Evolutionary conservation across 2,888 invertebrate species (phyloP).

Genomic region (Cybosia mesomella): DNA sequence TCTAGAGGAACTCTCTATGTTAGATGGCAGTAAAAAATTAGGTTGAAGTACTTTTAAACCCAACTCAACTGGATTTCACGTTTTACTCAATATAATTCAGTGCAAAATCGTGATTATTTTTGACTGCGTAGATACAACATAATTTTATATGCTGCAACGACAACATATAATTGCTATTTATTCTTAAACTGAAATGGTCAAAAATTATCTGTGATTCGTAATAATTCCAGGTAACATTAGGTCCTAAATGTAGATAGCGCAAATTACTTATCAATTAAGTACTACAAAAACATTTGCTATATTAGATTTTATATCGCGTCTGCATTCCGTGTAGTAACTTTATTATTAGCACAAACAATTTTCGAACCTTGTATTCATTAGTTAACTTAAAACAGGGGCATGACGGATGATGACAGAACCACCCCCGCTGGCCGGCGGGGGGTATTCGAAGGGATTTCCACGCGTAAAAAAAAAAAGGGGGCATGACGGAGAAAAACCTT

Average conservation of each 20-base stretch:
- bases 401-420: no score
- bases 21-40: no score
- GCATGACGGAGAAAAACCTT: not conserved
- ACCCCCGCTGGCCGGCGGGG: no score
- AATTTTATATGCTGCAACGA: not conserved
- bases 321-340: not conserved
- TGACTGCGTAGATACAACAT: no score
- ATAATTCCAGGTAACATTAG: not conserved
- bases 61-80: no score
- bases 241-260: not conserved
- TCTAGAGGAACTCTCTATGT: no score
- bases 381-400: no score
- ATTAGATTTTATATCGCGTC: not conserved
- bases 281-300: not conserved
- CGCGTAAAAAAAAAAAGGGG: no score
- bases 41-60: no score
- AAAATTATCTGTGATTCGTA: slow-evolving; percentile 1
- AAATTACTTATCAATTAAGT: not conserved
- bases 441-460: no score
- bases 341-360: not conserved
- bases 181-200: not conserved
- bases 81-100: no score
- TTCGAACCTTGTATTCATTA: not conserved
- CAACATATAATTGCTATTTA: not conserved
- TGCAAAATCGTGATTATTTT: no score